Evolutionary conservation across 2,113 vertebrate species (phyloP), one percentile per base, ranked within the genome.

Genomic region (Callionymus lyra): DNA sequence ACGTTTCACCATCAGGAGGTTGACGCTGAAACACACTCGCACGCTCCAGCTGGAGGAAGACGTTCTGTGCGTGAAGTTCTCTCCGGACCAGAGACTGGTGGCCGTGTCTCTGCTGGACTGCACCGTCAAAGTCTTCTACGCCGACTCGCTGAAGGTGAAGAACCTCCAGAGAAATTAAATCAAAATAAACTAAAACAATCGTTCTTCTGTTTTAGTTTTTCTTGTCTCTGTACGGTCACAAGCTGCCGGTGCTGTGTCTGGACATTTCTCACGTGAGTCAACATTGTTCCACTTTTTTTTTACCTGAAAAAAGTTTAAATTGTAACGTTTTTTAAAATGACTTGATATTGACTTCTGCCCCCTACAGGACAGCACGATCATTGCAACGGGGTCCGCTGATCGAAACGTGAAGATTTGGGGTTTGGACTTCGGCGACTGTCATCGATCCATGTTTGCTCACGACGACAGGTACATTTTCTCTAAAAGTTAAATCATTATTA

Each of bases 351-450:
- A 1, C n/a, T n/a, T n/a, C n/a, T n/a, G n/a, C n/a, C n/a, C n/a
- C n/a, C n/a, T n/a, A 27, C 60, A 99, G 94, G 95, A 99, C 48
- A 92, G 83, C 48, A 39, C 85, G 1, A 66, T 99, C 0, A 97
- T 99, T 49, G 90, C 87, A 1, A 99, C 94, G 0, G 95, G 95
- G 17, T 99, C 95, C 6, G 93, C 93, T 2, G 95, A 98, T 68
- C 86, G 93, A 39, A 97, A 96, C 9, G 91, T 98, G 63, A 99
- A 99, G 69, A 90, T 98, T 44, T 99, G 95, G 95, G 95, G 95
- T 39, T 57, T 99, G 79, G 95, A 99, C 71, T 99, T 99, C 4
- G 95, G 95, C 8, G 94, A 99, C 72, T 99, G 95, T 60, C 95
- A 99, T 64, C 87, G 87, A 32, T 99, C 95, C 39, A 87, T 99